A percentile compares a stretch with the other conserved stretches of the same genome.
phyloP scores from a whole-genome alignment of 2,113 vertebrate genomes.

The Limnothrissa miodon region DNA sequence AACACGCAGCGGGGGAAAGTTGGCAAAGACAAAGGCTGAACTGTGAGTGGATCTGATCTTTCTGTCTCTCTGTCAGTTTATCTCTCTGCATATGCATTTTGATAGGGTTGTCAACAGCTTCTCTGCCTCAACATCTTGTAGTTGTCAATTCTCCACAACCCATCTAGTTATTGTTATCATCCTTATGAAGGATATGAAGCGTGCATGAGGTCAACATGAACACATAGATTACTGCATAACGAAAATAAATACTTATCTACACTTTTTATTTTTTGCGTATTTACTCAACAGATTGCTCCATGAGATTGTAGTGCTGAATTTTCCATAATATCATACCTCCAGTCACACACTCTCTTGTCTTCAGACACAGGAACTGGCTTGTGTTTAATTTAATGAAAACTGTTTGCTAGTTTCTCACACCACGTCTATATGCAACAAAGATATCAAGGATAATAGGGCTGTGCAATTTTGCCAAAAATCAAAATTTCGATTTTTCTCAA shows the following conservation, averaged over 20 bases:
- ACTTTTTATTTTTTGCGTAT: background rate
- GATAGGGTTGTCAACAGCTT: background rate
- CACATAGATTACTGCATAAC: background rate
- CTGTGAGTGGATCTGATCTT: background rate
- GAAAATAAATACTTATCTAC: background rate
- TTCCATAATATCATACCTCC: background rate
- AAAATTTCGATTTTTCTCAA: too few relatives aligned
- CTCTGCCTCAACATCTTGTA: background rate
- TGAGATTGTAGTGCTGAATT: background rate
- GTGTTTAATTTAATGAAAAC: background rate
- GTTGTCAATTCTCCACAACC: background rate
- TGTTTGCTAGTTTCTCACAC: too few relatives aligned
- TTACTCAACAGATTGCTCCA: background rate
- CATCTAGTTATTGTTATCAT: background rate
- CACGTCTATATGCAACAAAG: background rate
- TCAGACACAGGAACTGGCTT: background rate
- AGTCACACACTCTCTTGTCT: background rate
- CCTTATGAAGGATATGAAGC: background rate
- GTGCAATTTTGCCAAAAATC: too few relatives aligned
- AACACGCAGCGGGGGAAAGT: slow-evolving; percentile 46
- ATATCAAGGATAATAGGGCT: too few relatives aligned
- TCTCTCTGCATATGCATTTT: background rate
- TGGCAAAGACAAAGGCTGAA: slow-evolving; percentile 61
- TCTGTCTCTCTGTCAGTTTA: background rate
- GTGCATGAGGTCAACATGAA: background rate